These are phyloP conservation scores for Himantopus leucocephalus DNA, from an alignment of 2,113 vertebrate species.

Conservation along the genomic window DNA sequence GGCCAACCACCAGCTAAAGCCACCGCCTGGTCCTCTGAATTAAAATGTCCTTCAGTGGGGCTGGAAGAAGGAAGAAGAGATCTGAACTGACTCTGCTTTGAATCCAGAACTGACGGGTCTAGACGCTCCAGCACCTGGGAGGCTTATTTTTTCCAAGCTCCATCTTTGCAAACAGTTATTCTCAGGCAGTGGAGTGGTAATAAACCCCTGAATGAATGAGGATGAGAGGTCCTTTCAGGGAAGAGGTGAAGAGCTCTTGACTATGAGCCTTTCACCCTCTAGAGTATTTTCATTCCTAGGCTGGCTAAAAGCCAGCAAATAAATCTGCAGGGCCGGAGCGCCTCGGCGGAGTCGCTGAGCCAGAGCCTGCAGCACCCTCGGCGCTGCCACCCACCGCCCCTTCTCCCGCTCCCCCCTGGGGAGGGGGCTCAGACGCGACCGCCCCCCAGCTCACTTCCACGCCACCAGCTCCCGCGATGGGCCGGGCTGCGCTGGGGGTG, in stretches of 20 bases:
- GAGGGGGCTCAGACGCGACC: not conserved
- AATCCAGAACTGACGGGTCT: not conserved
- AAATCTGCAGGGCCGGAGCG: not conserved
- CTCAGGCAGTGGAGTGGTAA: slow-evolving; percentile 62
- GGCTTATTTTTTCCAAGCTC: not conserved
- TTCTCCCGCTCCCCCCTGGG: not conserved
- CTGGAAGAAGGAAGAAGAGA: not conserved
- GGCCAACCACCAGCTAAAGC: not conserved
- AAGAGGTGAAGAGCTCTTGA: slow-evolving; percentile 70
- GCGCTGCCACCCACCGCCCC: not conserved
- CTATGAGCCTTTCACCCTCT: slow-evolving; percentile 66
- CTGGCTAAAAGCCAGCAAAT: slow-evolving; percentile 67
- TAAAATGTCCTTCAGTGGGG: accelerated
- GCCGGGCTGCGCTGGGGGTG: accelerated
- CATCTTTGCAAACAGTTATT: slow-evolving; percentile 50
- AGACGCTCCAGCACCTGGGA: not conserved
- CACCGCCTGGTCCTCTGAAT: not conserved
- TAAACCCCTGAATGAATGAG: slow-evolving; percentile 65
- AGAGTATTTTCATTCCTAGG: slow-evolving; percentile 61
- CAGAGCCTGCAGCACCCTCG: not conserved
- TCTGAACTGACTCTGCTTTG: not conserved
- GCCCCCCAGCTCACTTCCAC: not conserved
- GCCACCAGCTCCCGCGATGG: accelerated
- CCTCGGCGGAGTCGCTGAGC: not conserved
- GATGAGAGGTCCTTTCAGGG: slow-evolving; percentile 66